Percentiles rank a stretch among this genome's conserved stretches.
Evolutionary conservation across 2,888 invertebrate species (phyloP).

Genomic region (Matsumyia berberina): DNA sequence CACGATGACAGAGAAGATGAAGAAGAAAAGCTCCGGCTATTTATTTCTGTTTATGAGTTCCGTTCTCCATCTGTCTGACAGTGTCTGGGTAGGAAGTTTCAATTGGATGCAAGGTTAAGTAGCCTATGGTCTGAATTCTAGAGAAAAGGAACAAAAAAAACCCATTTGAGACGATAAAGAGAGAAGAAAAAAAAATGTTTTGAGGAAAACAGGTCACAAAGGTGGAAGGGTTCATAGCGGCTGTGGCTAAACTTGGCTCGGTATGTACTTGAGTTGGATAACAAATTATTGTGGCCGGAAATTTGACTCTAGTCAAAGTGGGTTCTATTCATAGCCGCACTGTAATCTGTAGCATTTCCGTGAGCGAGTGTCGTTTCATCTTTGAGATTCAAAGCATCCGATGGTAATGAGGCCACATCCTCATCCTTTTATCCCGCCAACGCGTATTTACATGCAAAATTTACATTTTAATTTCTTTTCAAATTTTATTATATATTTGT

Average conservation of each 20-base stretch:
- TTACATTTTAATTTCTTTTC: constrained; percentile 71
- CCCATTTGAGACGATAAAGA: not conserved
- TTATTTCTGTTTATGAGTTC: constrained; percentile 49
- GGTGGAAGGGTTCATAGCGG: constrained; percentile 23
- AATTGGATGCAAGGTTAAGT: constrained; percentile 45
- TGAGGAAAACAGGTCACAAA: constrained; percentile 10
- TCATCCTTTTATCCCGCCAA: constrained; percentile 18
- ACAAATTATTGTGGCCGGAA: not conserved
- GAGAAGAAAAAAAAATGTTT: not conserved
- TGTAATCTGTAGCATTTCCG: constrained; percentile 29
- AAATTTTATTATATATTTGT: constrained; percentile 41
- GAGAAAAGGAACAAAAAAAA: not conserved
- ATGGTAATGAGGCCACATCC: constrained; percentile 50
- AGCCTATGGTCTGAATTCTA: constrained; percentile 5
- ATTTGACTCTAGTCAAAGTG: constrained; percentile 6
- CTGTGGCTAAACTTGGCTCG: not conserved
- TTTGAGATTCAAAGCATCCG: constrained; percentile 39
- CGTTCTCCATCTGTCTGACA: constrained; percentile 13
- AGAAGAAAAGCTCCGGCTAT: constrained; percentile 35
- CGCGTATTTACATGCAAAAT: constrained; percentile 33
- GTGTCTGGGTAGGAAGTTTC: constrained; percentile 18
- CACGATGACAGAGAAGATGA: constrained; percentile 27
- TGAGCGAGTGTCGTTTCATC: constrained; percentile 36
- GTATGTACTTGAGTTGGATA: not conserved
- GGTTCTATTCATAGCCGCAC: not conserved